A percentile compares a stretch with the other conserved stretches of the same genome.
phyloP scores from a whole-genome alignment of 2,113 vertebrate species.

The Lipotes vexillifer region DNA sequence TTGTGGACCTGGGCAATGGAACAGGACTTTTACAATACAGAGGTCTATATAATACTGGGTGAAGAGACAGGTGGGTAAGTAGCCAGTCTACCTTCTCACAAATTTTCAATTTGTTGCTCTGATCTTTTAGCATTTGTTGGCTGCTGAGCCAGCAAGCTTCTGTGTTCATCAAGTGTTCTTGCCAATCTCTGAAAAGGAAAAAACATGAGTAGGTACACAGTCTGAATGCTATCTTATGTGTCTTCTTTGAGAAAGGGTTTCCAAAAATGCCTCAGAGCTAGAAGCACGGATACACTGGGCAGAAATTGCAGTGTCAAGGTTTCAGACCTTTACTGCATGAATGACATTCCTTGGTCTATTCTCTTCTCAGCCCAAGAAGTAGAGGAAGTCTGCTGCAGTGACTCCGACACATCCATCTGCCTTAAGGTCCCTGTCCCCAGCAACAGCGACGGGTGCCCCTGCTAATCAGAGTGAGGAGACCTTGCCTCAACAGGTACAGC shows the following conservation, averaged over 20 bases:
- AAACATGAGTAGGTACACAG: neutral
- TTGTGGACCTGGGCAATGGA: neutral
- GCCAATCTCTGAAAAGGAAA: neutral
- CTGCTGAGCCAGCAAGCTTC: no score
- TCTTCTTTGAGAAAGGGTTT: neutral
- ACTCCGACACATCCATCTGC: no score
- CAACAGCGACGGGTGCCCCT: accelerated
- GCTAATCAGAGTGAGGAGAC: neutral
- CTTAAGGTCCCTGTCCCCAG: neutral
- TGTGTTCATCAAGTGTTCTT: neutral
- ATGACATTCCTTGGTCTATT: neutral
- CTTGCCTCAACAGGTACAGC: no score
- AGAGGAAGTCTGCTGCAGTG: neutral
- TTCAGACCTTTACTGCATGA: neutral
- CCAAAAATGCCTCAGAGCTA: neutral
- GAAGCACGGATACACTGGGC: neutral
- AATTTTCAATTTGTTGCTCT: neutral
- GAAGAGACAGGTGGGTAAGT: neutral
- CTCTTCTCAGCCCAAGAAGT: neutral
- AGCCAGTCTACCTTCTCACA: neutral
- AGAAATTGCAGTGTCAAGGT: neutral
- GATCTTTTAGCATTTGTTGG: neutral
- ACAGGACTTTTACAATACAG: neutral
- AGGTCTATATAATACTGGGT: accelerated
- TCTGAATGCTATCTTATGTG: neutral